Evolutionary conservation across 2,888 invertebrate genomes (phyloP).

Genomic region (Drosophila subquinaria): DNA sequence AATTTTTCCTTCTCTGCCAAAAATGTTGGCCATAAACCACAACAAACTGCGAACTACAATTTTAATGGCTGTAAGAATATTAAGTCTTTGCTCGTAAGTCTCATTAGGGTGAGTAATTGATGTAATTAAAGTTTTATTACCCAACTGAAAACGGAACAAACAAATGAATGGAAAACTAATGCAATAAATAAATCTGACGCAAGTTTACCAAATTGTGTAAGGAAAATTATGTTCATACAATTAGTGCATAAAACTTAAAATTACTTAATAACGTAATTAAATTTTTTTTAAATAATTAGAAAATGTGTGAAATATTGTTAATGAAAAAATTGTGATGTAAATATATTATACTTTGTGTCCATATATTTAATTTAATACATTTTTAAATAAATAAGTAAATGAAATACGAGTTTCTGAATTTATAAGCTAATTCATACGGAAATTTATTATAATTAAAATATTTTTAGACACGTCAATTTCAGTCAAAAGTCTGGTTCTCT

Average conservation of each 20-base stretch:
- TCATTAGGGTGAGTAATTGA: constrained; percentile 29
- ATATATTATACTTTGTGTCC: background rate
- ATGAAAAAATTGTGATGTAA: background rate
- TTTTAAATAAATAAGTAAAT: background rate
- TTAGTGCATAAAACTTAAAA: background rate
- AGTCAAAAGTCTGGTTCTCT: background rate
- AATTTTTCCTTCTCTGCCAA: constrained; percentile 18
- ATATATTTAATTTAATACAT: background rate
- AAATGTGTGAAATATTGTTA: background rate
- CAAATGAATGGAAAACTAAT: constrained; percentile 1
- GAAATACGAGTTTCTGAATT: background rate
- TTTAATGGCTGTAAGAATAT: constrained; percentile 20
- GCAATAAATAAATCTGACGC: background rate
- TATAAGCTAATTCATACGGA: background rate
- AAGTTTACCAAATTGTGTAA: background rate
- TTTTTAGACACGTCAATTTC: background rate
- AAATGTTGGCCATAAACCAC: constrained; percentile 23
- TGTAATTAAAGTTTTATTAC: constrained; percentile 22
- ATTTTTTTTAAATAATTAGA: background rate
- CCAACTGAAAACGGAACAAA: background rate
- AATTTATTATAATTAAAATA: background rate
- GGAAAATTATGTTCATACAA: background rate
- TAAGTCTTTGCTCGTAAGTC: constrained; percentile 10
- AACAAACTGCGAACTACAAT: constrained; percentile 8
- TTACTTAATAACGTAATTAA: background rate